Evolutionary conservation across 2,113 vertebrate species (phyloP), one percentile per base, ranked within the genome.

Genomic region (Dendrocopos noguchii): DNA sequence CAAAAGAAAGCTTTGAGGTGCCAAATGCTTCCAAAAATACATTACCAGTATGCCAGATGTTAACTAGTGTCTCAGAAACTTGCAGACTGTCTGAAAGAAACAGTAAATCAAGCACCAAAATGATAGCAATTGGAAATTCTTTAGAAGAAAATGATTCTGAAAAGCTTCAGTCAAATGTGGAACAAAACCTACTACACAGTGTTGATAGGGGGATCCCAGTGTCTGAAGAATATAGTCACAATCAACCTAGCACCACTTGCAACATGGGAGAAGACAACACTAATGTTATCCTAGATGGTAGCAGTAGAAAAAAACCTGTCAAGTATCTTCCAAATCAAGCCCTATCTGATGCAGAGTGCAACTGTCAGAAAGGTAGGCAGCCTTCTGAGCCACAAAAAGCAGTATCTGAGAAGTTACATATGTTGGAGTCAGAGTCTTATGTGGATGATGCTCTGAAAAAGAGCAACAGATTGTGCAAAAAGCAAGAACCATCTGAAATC

Each of bases 321-420:
- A 93, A 94, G 17, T 86, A 29, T 52, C 90, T 92, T n/a, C 53
- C 95, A 74, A 95, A 94, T 47, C 82, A 94, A 74, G n/a, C 89
- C 9, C 72, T 78, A 5, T 86, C 91, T 33, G 93, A 95, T 33
- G 56, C 64, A 15, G 78, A 90, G 42, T 63, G 77, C 53, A 91
- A 31, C 29, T 90, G 87, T 72, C 87, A 93, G 28, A 84, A 80
- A 46, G 78, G 85, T 11, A 61, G 79, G 63, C 90, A 88, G 28
- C 39, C 79, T 29, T 77, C 86, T 15, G 92, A 97, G 65, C 70
- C 90, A 10, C 93, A 87, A 16, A 93, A 93, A 8, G 1, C 47
- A 14, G 31, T 42, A 0, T 84, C 90, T 21, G 96, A 97, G 80
- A 94, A 97, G 39, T 70, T 63, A 0, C 6, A 18, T 29, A 14